A percentile compares a stretch with the other conserved stretches of the same genome.
phyloP scores from a whole-genome alignment of 2,113 vertebrate species.

The Apeltes quadracus region DNA sequence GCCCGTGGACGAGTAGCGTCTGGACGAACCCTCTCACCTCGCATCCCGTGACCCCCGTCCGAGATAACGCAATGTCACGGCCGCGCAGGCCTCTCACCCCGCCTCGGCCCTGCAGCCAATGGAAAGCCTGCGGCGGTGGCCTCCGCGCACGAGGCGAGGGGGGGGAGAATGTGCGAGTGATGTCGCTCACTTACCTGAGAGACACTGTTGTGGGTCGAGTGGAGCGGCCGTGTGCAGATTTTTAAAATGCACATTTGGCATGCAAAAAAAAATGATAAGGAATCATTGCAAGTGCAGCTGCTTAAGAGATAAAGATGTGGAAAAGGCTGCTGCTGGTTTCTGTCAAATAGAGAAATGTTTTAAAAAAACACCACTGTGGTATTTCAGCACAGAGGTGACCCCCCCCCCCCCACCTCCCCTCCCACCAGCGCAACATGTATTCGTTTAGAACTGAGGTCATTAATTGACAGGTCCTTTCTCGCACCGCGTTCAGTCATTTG shows the following conservation, averaged over 20 bases:
- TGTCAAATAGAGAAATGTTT: slow-evolving; percentile 18
- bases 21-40: slow-evolving; percentile 41
- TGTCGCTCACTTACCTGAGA: background rate
- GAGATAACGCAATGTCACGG: slow-evolving; percentile 59
- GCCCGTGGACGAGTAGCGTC: slow-evolving; percentile 57
- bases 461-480: background rate
- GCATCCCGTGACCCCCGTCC: slow-evolving; percentile 47
- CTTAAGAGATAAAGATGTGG: slow-evolving; percentile 29
- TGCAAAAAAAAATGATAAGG: slow-evolving; percentile 38
- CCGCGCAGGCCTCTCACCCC: slow-evolving; percentile 39
- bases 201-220: background rate
- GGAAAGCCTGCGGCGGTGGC: background rate
- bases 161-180: slow-evolving; percentile 5
- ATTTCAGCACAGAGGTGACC: background rate
- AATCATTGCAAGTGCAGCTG: slow-evolving; percentile 23
- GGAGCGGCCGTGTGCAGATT: slow-evolving; percentile 11
- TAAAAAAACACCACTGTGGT: background rate
- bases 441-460: background rate
- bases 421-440: background rate
- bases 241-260: slow-evolving; percentile 27
- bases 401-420: too few relatives aligned
- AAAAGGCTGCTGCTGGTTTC: slow-evolving; percentile 40
- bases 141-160: background rate
- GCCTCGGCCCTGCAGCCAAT: slow-evolving; percentile 34
- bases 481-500: background rate